phyloP scores from a whole-genome alignment of 2,888 invertebrate species.

The Lamellibrachia satsuma region DNA sequence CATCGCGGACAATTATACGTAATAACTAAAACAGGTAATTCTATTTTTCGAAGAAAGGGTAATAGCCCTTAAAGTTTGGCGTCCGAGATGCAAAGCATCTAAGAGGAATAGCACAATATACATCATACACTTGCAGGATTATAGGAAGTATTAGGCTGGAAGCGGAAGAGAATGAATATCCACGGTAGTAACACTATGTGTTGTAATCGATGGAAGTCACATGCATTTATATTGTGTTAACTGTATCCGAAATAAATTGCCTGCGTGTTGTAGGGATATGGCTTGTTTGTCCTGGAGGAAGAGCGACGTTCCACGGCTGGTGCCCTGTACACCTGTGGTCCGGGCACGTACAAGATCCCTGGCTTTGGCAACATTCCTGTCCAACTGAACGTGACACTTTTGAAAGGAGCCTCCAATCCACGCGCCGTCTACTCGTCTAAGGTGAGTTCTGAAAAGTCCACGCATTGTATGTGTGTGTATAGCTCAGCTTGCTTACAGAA shows the following conservation, averaged over 20 bases:
- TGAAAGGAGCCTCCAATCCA: constrained; percentile 90
- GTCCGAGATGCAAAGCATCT: too few relatives aligned
- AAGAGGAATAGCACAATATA: too few relatives aligned
- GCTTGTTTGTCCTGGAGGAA: constrained; percentile 90
- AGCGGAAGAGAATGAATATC: too few relatives aligned
- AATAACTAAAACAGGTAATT: too few relatives aligned
- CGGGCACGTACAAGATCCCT: constrained; percentile 93
- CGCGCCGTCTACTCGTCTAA: constrained; percentile 94
- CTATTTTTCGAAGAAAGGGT: too few relatives aligned
- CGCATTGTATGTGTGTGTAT: background rate
- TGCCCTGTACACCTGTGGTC: constrained; percentile 83
- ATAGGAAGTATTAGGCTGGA: too few relatives aligned
- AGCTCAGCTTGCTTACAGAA: too few relatives aligned
- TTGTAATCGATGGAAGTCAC: too few relatives aligned
- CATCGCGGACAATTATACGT: too few relatives aligned
- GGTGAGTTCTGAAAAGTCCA: constrained; percentile 69
- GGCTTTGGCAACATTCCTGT: constrained; percentile 90
- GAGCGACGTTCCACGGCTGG: constrained; percentile 86
- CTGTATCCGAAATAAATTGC: background rate
- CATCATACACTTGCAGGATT: too few relatives aligned
- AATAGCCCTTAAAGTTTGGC: too few relatives aligned
- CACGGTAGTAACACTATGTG: too few relatives aligned
- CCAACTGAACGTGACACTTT: constrained; percentile 88
- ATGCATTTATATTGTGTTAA: background rate
- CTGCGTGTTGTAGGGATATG: constrained; percentile 77